phyloP scores from a whole-genome alignment of 1,140 invertebrate species.

The Microplitis demolitor region DNA sequence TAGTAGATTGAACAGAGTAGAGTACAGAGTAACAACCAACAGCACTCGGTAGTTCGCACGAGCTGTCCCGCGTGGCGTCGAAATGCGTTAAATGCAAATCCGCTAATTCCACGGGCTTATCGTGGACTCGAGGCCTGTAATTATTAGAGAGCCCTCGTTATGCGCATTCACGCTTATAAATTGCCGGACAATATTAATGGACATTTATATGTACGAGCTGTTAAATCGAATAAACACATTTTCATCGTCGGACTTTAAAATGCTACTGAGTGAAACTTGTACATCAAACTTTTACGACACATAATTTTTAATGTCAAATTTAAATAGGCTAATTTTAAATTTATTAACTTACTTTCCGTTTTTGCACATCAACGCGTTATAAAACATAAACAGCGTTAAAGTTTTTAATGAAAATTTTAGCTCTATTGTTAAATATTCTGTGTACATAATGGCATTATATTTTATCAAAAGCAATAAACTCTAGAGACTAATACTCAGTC shows the following conservation, averaged over 20 bases:
- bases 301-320: too few relatives aligned
- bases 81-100: constrained; percentile 33
- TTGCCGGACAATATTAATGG: constrained; percentile 1
- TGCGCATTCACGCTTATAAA: constrained; percentile 14
- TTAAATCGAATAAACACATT: background rate
- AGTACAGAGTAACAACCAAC: background rate
- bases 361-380: too few relatives aligned
- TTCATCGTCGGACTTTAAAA: too few relatives aligned
- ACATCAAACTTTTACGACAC: too few relatives aligned
- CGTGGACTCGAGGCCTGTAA: constrained; percentile 32
- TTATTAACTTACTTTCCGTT: too few relatives aligned
- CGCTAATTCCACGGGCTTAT: constrained; percentile 40
- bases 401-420: too few relatives aligned
- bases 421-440: too few relatives aligned
- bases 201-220: constrained; percentile 2
- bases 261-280: background rate
- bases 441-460: too few relatives aligned
- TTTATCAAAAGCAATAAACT: background rate
- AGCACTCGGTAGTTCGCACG: constrained; percentile 3
- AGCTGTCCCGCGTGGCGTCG: background rate
- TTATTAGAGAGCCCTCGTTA: constrained; percentile 36
- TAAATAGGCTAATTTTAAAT: too few relatives aligned
- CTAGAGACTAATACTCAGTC: background rate
- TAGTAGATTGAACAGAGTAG: background rate
- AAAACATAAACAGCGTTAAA: background rate